Percentiles rank a stretch among this genome's conserved stretches.
These are phyloP conservation scores for Eristalis intricaria DNA, from an alignment of 2,888 invertebrate species.

Conservation along the genomic window DNA sequence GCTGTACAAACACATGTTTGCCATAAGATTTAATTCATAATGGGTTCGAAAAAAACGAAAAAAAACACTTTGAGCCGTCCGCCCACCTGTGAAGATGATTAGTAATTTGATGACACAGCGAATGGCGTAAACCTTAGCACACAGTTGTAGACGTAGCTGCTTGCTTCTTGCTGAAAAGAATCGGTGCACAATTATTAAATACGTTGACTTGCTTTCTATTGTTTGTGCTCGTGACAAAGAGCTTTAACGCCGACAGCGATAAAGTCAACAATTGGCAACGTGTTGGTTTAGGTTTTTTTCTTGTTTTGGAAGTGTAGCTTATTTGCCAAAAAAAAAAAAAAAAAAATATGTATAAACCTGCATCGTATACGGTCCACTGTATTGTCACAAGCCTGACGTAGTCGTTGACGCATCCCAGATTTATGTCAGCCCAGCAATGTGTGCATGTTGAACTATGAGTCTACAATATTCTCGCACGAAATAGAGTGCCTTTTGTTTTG, in stretches of 20 bases:
- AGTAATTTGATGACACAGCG: conserved; percentile 36
- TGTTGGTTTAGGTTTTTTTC: background rate
- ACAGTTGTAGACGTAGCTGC: conserved; percentile 8
- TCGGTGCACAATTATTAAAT: background rate
- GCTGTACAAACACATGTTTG: background rate
- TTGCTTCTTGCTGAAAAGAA: background rate
- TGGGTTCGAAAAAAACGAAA: background rate
- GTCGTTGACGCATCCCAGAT: background rate
- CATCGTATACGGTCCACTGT: background rate
- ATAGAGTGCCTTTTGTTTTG: background rate
- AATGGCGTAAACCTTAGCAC: conserved; percentile 17
- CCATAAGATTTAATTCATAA: background rate
- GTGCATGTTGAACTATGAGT: background rate
- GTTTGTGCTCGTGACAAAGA: conserved; percentile 23
- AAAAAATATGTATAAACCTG: background rate
- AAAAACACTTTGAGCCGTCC: background rate
- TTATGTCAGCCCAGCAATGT: background rate
- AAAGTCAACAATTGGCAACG: background rate
- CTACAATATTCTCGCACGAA: background rate
- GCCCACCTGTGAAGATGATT: conserved; percentile 34
- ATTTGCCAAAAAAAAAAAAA: background rate
- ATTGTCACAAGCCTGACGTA: background rate
- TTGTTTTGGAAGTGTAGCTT: background rate
- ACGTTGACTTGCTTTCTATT: conserved; percentile 12
- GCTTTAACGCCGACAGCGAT: background rate